Evolutionary conservation across 2,797 vertebrate genomes (phyloP).

Genomic region (Neosalanx taihuensis): DNA sequence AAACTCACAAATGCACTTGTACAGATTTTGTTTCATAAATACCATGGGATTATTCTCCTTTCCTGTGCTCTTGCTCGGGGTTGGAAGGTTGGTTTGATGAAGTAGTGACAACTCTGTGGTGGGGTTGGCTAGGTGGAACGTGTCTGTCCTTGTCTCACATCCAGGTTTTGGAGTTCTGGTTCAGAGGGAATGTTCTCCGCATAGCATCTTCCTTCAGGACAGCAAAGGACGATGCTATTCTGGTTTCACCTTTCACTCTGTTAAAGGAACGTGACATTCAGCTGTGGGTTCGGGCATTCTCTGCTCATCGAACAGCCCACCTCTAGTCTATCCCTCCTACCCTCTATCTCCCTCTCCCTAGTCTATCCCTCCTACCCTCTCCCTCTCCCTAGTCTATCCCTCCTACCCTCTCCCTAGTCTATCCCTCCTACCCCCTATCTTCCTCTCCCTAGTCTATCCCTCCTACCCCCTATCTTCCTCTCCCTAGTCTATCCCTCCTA

Average conservation of each 20-base stretch:
- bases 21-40: background rate
- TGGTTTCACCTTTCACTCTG: constrained; percentile 29
- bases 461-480: too few relatives aligned
- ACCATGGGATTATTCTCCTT: background rate
- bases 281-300: constrained; percentile 10
- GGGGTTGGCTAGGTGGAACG: too few relatives aligned
- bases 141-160: background rate
- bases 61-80: too few relatives aligned
- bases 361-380: too few relatives aligned
- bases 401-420: too few relatives aligned
- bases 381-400: too few relatives aligned
- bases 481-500: too few relatives aligned
- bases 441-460: too few relatives aligned
- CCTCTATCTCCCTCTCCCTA: background rate
- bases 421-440: too few relatives aligned
- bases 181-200: constrained; percentile 11
- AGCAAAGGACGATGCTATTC: constrained; percentile 33
- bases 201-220: constrained; percentile 30
- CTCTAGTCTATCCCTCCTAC: background rate
- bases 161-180: constrained; percentile 8
- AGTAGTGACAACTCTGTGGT: too few relatives aligned
- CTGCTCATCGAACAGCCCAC: constrained; percentile 6
- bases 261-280: constrained; percentile 26
- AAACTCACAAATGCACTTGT: background rate
- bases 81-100: too few relatives aligned